Evolutionary conservation across 2,888 invertebrate genomes (phyloP).

Genomic region (Parelbella ahira): DNA sequence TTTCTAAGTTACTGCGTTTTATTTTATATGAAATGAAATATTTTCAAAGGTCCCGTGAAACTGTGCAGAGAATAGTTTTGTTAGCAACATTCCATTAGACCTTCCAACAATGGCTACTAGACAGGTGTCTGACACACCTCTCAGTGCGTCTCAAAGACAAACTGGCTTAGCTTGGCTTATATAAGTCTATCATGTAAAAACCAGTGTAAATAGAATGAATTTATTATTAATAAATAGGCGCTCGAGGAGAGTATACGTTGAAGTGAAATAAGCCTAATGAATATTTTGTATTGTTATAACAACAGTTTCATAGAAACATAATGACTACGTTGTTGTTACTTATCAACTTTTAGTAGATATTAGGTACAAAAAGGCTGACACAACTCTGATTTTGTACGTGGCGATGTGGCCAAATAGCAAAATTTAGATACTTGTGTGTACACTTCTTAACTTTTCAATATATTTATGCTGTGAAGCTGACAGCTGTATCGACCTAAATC

Average conservation of each 20-base stretch:
- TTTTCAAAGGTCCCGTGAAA: too few species aligned
- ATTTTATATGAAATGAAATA: conserved; percentile 6
- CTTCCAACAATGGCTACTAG: conserved; percentile 25
- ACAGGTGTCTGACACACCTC: conserved; percentile 31
- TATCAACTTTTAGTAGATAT: conserved; percentile 72
- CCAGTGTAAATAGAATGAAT: conserved; percentile 50
- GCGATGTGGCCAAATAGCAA: conserved; percentile 25
- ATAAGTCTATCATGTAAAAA: conserved; percentile 35
- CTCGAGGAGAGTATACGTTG: conserved; percentile 73
- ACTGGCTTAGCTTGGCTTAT: conserved; percentile 40
- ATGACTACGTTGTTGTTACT: conserved; percentile 68
- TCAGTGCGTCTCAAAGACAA: conserved; percentile 66
- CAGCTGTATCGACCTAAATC: conserved; percentile 16
- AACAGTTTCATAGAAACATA: conserved; percentile 77
- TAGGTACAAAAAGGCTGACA: conserved; percentile 77
- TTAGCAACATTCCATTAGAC: conserved; percentile 41
- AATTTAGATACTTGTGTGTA: conserved; percentile 21
- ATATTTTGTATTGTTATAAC: conserved; percentile 68
- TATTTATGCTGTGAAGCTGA: conserved; percentile 14
- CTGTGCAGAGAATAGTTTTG: conserved; percentile 19
- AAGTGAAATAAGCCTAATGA: conserved; percentile 75
- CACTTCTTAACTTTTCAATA: conserved; percentile 18
- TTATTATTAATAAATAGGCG: conserved; percentile 42
- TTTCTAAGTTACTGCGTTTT: conserved; percentile 9
- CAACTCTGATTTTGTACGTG: conserved; percentile 59